Evolutionary conservation across 2,797 vertebrate species (phyloP), one percentile per base, ranked within the genome.

Genomic region (Pteronotus mesoamericanus): DNA sequence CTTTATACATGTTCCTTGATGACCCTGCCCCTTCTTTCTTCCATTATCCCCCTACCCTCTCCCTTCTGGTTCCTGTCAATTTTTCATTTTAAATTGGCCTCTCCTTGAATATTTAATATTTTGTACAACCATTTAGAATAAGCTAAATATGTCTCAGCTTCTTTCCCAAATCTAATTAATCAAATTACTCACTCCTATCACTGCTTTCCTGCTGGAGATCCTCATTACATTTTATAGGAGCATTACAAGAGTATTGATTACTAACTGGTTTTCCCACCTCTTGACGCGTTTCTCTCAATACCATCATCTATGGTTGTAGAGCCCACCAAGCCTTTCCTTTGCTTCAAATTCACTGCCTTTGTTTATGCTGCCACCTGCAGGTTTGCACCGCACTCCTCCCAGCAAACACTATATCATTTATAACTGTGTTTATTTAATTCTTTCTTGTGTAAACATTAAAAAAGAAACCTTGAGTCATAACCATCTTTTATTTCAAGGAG

Each of bases 81-180:
- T n/a, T 68, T 88, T 91, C 11, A 42, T 93, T 48, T 22, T 85
- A 44, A 74, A 57, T 32, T 78, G 22, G 1, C n/a, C 14, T 59
- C 34, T 83, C 69, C 0, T 94, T 93, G 32, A 79, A 89, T 29
- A 89, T 59, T 92, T 72, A 71, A 32, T 24, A 44, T 86, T 92
- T 61, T 12, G 12, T 42, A 51, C 9, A 83, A 57, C 18, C 34
- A 48, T 91, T 90, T 84, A 88, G 3, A 77, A 21, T 68, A 93
- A 88, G 9, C 5, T 48, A 61, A 82, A 55, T 34, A 6, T 68
- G 3, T 87, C 22, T 94, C 37, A 80, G 16, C 14, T 61, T 84
- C 44, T 53, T 21, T 88, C 22, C 32, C 24, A 94, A 53, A 72
- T 80, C 53, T 5, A 37, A 1, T 68, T 24, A 78, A 61, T 74